Evolutionary conservation across 2,888 invertebrate genomes (phyloP).

Genomic region (Leistus spinibarbis): DNA sequence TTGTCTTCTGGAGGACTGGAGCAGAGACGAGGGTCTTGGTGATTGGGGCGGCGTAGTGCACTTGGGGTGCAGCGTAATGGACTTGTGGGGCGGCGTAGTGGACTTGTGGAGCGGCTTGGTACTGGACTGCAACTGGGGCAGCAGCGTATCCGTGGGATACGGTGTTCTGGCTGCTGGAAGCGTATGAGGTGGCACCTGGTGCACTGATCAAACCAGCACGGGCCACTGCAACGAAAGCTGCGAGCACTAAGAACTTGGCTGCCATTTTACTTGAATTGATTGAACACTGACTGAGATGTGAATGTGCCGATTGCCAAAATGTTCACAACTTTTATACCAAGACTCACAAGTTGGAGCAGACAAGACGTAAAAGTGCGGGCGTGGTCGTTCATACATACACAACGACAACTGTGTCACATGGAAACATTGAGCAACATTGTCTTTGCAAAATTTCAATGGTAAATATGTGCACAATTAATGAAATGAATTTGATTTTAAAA

Average conservation of each 20-base stretch:
- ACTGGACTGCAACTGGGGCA: constrained; percentile 55
- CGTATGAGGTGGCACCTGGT: constrained; percentile 50
- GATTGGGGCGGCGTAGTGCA: not conserved
- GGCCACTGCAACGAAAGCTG: constrained; percentile 55
- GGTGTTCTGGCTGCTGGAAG: constrained; percentile 20
- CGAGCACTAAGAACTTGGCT: constrained; percentile 47
- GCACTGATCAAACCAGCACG: constrained; percentile 61
- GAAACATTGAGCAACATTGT: not conserved
- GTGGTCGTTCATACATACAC: not conserved
- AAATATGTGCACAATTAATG: not conserved
- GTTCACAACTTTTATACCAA: constrained; percentile 16
- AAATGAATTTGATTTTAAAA: too few relatives aligned
- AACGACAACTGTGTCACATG: not conserved
- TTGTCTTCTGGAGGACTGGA: constrained; percentile 48
- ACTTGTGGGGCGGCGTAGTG: constrained; percentile 14
- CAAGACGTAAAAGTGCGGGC: not conserved
- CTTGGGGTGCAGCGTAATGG: not conserved
- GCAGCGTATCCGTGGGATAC: constrained; percentile 44
- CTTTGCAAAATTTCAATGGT: not conserved
- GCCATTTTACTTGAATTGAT: constrained; percentile 14
- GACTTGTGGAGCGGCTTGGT: constrained; percentile 52
- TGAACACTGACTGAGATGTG: not conserved
- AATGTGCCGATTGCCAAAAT: constrained; percentile 17
- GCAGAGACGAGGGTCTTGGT: constrained; percentile 41
- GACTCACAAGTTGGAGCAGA: not conserved